Conservation (phyloP, 2,113 vertebrate genomes). For the Cynocephalus volans region DNA sequence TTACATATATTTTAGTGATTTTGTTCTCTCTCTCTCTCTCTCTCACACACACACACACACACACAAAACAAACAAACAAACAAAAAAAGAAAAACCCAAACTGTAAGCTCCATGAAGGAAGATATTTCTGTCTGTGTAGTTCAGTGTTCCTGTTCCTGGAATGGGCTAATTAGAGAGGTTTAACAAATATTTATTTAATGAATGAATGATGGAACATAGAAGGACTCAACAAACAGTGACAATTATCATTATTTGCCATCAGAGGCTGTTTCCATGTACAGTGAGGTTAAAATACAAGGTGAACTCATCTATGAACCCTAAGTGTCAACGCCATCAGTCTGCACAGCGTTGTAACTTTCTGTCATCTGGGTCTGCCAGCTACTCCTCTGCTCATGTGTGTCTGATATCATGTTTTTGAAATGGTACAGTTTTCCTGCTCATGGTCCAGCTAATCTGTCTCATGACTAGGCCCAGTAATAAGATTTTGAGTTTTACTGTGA, state of each 20-base stretch:
- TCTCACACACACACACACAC: not conserved
- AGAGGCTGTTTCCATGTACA: not conserved
- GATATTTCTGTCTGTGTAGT: not conserved
- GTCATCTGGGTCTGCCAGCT: not conserved
- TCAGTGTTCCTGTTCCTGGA: not conserved
- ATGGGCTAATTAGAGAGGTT: not conserved
- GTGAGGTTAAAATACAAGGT: not conserved
- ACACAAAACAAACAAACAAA: no score
- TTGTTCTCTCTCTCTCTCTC: not conserved
- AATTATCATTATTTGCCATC: not conserved
- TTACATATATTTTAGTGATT: not conserved
- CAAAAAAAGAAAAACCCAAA: no score
- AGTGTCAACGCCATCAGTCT: not conserved
- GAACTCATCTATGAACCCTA: not conserved
- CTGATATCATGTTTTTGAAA: not conserved
- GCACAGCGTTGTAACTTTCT: no score
- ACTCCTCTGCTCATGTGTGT: accelerated
- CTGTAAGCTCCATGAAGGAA: not conserved
- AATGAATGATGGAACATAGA: not conserved
- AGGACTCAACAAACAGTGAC: not conserved
- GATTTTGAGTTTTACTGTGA: not conserved
- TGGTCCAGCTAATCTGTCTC: not conserved
- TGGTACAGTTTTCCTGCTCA: accelerated
- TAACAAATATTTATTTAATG: not conserved
- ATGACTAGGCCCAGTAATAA: no score